phyloP scores from a whole-genome alignment of 1,140 invertebrate genomes.

The Neelides sp. region DNA sequence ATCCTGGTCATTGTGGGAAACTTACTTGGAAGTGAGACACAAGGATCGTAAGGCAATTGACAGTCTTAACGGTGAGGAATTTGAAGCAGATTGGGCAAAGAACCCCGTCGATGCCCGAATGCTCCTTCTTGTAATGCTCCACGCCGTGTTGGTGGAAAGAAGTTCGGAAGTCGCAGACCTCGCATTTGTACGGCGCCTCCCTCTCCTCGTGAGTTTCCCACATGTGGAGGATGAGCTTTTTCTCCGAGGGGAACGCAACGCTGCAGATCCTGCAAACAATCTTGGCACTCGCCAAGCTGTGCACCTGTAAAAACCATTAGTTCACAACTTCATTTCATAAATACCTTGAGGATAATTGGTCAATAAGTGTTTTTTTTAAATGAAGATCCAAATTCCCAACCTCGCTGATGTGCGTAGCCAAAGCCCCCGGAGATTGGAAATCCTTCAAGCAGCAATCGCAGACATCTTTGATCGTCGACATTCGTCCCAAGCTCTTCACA shows the following conservation, averaged over 20 bases:
- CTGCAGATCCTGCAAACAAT: conserved; percentile 34
- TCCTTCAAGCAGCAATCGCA: conserved; percentile 34
- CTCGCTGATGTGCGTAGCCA: conserved; percentile 30
- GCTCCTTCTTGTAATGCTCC: conserved; percentile 55
- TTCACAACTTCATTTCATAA: conserved; percentile 5
- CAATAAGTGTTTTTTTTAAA: conserved; percentile 1
- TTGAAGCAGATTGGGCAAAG: conserved; percentile 63
- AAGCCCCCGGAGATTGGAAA: conserved; percentile 19
- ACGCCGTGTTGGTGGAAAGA: conserved; percentile 58
- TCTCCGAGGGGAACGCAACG: conserved; percentile 30
- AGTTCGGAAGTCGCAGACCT: conserved; percentile 54
- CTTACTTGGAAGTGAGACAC: conserved; percentile 33
- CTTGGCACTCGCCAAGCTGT: conserved; percentile 6
- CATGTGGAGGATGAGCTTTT: conserved; percentile 53
- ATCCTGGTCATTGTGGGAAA: not conserved
- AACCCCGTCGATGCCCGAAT: conserved; percentile 47
- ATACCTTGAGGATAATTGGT: not conserved
- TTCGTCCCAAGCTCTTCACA: conserved; percentile 30
- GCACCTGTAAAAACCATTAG: conserved; percentile 13
- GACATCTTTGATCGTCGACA: conserved; percentile 2
- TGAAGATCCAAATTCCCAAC: conserved; percentile 14
- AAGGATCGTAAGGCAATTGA: conserved; percentile 29
- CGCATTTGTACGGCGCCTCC: conserved; percentile 67
- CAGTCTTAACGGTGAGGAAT: conserved; percentile 35
- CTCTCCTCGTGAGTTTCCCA: conserved; percentile 56